Base-by-base conservation (phyloP, 1,140 invertebrate genomes). In the Armadillidium nasatum region DNA sequence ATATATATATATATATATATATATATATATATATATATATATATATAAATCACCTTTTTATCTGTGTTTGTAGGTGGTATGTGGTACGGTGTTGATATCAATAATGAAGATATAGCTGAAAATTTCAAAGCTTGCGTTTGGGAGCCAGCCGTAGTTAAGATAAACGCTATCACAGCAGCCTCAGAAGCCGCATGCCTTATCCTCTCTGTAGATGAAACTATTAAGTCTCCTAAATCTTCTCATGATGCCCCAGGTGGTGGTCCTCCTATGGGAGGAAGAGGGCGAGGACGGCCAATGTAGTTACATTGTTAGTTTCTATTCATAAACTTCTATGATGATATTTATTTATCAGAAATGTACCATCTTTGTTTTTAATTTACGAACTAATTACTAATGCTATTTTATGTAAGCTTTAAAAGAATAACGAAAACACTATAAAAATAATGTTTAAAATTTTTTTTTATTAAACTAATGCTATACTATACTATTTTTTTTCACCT, bases 201-300 rank as follows among this genome's bases (percentile, higher is more conserved):
- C 82, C 87, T 99, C 0, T 98, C 96, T 0, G 94, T 99, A 0
- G 98, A 99, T 84, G 96, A 99, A 85, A 99, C 97, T 0, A 96
- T 99, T 80, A 96, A 96, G 85, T 96, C 92, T 84, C 92, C 94
- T 6, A 92, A 91, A 82, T 89, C 91, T 13, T 50, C 72, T 13
- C 67, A 71, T 10, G 73, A 60, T 60, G 50, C 50, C 19, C 50
- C 50, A 13, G 50, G 50, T 60, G 50, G 50, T 60, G 50, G 11
- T 13, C 50, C 50, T 7, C 11, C 11, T 60, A 60, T 60, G 50
- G 50, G 50, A 13, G 50, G 50, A 13, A 60, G 50, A 19, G 50
- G 50, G 11, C 11, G 50, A 60, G 50, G 50, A 4, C 11, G 50
- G 7, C 50, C 50, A 13, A 60, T 60, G 50, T 60, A 60, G 7